Conservation (phyloP, 2,797 vertebrate species). For the Tragelaphus eurycerus region DNA sequence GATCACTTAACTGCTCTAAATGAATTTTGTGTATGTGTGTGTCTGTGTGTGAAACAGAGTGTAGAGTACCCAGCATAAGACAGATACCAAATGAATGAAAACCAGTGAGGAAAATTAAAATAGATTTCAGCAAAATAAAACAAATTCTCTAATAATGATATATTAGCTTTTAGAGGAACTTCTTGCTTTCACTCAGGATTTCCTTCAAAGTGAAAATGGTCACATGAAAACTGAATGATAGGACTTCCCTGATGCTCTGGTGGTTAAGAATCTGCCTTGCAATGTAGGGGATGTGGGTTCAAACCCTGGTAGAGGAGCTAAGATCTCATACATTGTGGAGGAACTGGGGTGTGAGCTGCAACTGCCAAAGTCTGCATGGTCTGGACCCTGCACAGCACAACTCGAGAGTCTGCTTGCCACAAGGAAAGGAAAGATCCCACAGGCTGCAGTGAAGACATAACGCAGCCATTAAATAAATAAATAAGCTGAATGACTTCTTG, state of each 20-base stretch:
- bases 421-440: neutral
- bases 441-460: neutral
- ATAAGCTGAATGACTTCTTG: neutral
- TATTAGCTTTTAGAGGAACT: neutral
- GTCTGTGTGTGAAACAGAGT: neutral
- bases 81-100: neutral
- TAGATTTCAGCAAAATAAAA: neutral
- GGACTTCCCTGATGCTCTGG: neutral
- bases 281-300: neutral
- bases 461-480: neutral
- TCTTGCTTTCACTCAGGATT: neutral
- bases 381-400: neutral
- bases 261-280: neutral
- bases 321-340: neutral
- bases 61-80: neutral
- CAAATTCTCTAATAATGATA: neutral
- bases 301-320: neutral
- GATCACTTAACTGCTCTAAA: neutral
- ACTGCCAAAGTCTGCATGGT: neutral
- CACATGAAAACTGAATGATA: neutral
- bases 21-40: neutral
- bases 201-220: neutral
- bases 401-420: accelerated
- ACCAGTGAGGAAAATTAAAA: neutral
- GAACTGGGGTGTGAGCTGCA: accelerated